Percentiles rank a stretch among this genome's conserved stretches.
Conservation (phyloP, 2,888 invertebrate genomes). For the Eurytoma californica region DNA sequence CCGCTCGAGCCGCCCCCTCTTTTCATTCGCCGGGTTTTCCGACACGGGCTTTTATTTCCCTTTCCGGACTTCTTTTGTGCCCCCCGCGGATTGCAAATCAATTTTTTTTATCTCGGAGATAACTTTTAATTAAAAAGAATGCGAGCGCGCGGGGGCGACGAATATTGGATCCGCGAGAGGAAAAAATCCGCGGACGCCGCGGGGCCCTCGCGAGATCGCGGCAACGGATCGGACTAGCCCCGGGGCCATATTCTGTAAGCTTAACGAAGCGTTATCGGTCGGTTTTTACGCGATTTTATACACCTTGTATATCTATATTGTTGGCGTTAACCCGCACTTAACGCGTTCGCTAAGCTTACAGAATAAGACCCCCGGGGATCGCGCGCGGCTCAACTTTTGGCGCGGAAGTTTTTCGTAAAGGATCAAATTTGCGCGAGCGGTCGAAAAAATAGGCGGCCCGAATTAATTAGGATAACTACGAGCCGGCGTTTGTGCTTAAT, state of each 20-base stretch:
- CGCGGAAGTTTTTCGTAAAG: too few species aligned
- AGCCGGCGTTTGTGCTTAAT: too few species aligned
- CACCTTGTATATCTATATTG: too few species aligned
- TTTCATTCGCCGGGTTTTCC: background rate
- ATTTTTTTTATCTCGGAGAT: conserved; percentile 40
- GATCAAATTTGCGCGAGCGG: too few species aligned
- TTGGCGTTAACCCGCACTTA: too few species aligned
- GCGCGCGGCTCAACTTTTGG: background rate
- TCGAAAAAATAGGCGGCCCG: too few species aligned
- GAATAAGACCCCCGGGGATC: too few species aligned
- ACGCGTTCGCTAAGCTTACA: too few species aligned
- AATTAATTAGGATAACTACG: too few species aligned
- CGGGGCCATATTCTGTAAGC: too few species aligned
- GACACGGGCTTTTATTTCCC: conserved; percentile 22
- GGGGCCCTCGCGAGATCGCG: background rate
- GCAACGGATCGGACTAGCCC: background rate
- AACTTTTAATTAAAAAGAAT: conserved; percentile 46
- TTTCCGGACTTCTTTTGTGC: conserved; percentile 18
- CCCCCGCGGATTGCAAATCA: conserved; percentile 22
- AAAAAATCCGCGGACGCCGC: background rate
- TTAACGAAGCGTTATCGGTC: too few species aligned
- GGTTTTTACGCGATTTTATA: too few species aligned
- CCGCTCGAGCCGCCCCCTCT: background rate
- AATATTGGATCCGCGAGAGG: conserved; percentile 21
- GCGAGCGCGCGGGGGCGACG: background rate